These are phyloP conservation scores for Cyprinodon diabolis DNA, from an alignment of 2,797 vertebrate species.

Conservation along the genomic window DNA sequence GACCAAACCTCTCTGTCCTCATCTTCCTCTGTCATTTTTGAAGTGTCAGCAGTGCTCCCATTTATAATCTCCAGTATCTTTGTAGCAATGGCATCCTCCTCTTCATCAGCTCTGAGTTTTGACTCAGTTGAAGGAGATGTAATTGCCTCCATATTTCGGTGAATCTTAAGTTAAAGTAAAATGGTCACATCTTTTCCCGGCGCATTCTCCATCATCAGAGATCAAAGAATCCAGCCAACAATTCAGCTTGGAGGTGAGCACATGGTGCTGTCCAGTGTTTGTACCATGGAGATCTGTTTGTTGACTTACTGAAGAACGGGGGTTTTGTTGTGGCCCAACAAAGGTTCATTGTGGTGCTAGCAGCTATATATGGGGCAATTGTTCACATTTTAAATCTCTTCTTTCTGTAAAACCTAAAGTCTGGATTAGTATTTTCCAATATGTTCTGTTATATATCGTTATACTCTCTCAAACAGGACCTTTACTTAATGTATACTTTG, in stretches of 20 bases:
- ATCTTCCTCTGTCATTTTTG: slow-evolving; percentile 28
- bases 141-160: slow-evolving; percentile 42
- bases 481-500: slow-evolving; percentile 12
- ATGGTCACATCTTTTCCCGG: slow-evolving; percentile 38
- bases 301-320: slow-evolving; percentile 79
- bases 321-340: slow-evolving; percentile 86
- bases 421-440: slow-evolving; percentile 87
- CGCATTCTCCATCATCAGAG: slow-evolving; percentile 46
- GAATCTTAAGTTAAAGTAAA: slow-evolving; percentile 36
- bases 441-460: slow-evolving; percentile 54
- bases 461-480: slow-evolving; percentile 1
- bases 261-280: slow-evolving; percentile 72
- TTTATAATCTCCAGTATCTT: slow-evolving; percentile 62
- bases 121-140: slow-evolving; percentile 40
- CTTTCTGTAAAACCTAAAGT: slow-evolving; percentile 68
- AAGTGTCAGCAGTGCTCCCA: slow-evolving; percentile 35
- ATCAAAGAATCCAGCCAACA: slow-evolving; percentile 62
- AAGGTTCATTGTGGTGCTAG: slow-evolving; percentile 85
- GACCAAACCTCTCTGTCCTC: slow-evolving; percentile 48
- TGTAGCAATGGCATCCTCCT: slow-evolving; percentile 65
- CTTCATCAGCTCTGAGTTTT: slow-evolving; percentile 53
- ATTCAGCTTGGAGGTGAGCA: slow-evolving; percentile 70
- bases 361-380: slow-evolving; percentile 82
- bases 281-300: slow-evolving; percentile 76
- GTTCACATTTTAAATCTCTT: slow-evolving; percentile 84